Base-by-base conservation (phyloP, 2,797 vertebrate genomes). In the Coendou prehensilis region DNA sequence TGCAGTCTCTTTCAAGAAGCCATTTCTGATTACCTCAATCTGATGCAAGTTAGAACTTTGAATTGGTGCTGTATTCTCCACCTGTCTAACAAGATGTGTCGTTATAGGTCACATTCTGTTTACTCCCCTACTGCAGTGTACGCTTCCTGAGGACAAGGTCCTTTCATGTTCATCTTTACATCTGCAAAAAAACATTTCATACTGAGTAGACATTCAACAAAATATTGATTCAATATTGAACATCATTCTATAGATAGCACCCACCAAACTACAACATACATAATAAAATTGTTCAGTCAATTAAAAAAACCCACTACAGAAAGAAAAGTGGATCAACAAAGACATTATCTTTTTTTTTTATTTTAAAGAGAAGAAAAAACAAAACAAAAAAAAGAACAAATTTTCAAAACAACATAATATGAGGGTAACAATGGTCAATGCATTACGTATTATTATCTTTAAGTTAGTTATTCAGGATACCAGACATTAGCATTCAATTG, bases 201-300 rank as follows among this genome's bases (percentile, higher is more conserved):
- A 80, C 2, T 18, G 2, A 78, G 28, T 61, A 56, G 54, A 22
- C 14, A 84, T 84, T 89, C 30, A 61, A 82, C 47, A 89, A 59
- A 80, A 59, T 33, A 54, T n/a, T 67, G 91, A 64, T 85, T 94
- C 45, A 89, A 80, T 22, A 37, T 17, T 89, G 28, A 89, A 71
- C 61, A 92, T 69, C n/a, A 82, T 30, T 23, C 20, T 75, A 63
- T n/a, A 64, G 80, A 63, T 26, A 78, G 61, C 7, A 6, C 6
- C 23, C 20, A 7, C 54, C 5, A 95, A 89, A 87, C 23, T 23
- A 96, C 67, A 96, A 96, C 94, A 78, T 87, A 87, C 73, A 52
- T 71, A 93, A 95, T 92, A 97, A 95, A 95, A 92, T 59, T 97
- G 83, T 82, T 95, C 2, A 5, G 84, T 95, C 95, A 59, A 91